These are phyloP conservation scores for Potamilus streckersoni DNA, from an alignment of 1,140 invertebrate species.

Conservation along the genomic window DNA sequence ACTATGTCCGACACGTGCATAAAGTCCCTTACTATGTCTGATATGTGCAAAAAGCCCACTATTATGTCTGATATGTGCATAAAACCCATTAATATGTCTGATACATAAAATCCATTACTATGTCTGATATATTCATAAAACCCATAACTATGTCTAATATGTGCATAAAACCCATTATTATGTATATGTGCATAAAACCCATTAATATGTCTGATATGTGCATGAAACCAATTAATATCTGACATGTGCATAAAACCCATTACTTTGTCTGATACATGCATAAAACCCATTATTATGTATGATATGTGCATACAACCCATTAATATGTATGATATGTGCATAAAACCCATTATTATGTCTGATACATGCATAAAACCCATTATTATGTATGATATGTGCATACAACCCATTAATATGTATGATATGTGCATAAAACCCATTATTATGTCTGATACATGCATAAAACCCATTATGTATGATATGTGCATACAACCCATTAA, in stretches of 20 bases:
- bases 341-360: conserved; percentile 82
- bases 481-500: no score
- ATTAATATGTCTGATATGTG: no score
- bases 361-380: conserved; percentile 81
- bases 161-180: conserved; percentile 80
- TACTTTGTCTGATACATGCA: conserved; percentile 95
- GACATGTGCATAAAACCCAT: conserved; percentile 71
- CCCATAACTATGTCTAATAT: no score
- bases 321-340: conserved; percentile 91
- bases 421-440: conserved; percentile 75
- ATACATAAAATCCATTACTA: no score
- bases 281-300: conserved; percentile 90
- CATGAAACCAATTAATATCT: no score
- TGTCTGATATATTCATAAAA: no score
- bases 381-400: conserved; percentile 95
- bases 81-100: no score
- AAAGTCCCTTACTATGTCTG: conserved; percentile 84
- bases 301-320: conserved; percentile 89
- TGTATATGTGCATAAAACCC: conserved; percentile 66
- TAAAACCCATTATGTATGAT: no score
- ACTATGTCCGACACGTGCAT: conserved; percentile 95
- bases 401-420: conserved; percentile 82
- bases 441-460: no score
- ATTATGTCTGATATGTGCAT: no score
- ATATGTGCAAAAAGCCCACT: conserved; percentile 73